Evolutionary conservation across 2,797 vertebrate species (phyloP), one percentile per base, ranked within the genome.

Genomic region (Acridotheres tristis): DNA sequence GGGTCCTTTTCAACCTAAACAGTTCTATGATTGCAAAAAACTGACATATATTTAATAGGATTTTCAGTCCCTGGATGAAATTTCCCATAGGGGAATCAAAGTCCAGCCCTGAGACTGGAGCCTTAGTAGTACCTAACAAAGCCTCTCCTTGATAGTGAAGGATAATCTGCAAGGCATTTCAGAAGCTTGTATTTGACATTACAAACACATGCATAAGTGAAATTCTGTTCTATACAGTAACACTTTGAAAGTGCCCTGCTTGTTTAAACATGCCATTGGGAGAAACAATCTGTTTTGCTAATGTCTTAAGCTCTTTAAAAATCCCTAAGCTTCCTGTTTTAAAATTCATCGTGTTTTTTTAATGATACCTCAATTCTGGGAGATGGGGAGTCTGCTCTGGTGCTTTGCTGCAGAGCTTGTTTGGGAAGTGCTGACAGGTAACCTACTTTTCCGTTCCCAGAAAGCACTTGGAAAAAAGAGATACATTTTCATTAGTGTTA

Each of bases 241-340:
- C 23, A 61, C 79, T 96, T 96, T 95, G 77, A 68, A 94, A 94
- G 47, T 57, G 80, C 12, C 57, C 93, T 91, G 47, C 79, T 85
- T 77, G 61, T 69, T 92, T 91, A 96, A 96, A 94, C 40, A 88
- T 30, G 34, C 76, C 51, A 26, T 25, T 74, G 95, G 93, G 96
- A 97, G 62, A 94, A 92, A 45, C 88, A 95, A 85, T 91, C 94
- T 96, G 92, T 90, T 95, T 94, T 94, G 50, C 40, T 96, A 93
- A 93, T 82, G 69, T 86, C 79, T 89, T 90, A 72, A 86, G 69
- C 65, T 94, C 59, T 95, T 95, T 6, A 42, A 88, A 94, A 87
- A 76, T 62, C 2, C 4, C 16, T 13, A 61, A 91, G 42, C 27
- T 68, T 92, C 19, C 45, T 51, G 21, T 16, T 47, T 88, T 93